Base-by-base conservation (phyloP, 2,888 invertebrate genomes). In the Odontomyia ornata region DNA sequence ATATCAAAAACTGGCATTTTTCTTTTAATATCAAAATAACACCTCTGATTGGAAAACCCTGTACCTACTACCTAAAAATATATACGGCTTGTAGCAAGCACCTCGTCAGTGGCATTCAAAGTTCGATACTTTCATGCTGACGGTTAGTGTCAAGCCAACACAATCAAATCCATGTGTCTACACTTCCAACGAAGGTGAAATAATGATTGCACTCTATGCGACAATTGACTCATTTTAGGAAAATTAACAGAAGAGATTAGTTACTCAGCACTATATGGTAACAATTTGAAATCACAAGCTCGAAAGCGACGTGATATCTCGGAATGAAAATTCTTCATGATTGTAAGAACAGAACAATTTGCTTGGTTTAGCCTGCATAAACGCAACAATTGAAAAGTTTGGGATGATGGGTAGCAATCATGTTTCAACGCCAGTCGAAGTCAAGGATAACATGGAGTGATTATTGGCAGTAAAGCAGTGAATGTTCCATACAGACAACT, bases 391-490 rank as follows among this genome's bases (percentile, higher is more conserved):
- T 60, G 13, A 60, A 60, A 60, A 60, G 25, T 60, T 60, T 23
- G 18, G 56, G 18, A 81, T 81, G 79, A 56, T 30, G 18, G 67
- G 79, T 23, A 80, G 80, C 56, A 80, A 80, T 36, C 36, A 5
- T 36, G 36, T 36, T 36, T 36, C 36, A 5, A 36, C 36, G 36
- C 9, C 36, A 36, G 36, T 9, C 9, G 36, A 36, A 36, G 36
- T 5, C 36, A 36, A 36, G 36, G 36, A 5, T 36, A 36, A 36
- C 36, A 36, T 36, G 36, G 36, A 36, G 36, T 9, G 36, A 36
- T 36, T 36, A 36, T 36, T 36, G 9, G 9, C 36, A 36, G 9
- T 9, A 36, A 36, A 36, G 36, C 36, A 36, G 36, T 36, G 5
- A 36, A 36, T 36, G 3, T 36, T 36, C 9, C 36, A 9, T 36